Percentiles rank a stretch among this genome's conserved stretches.
phyloP scores from a whole-genome alignment of 1,140 invertebrate genomes.

The Colletes gigas region DNA sequence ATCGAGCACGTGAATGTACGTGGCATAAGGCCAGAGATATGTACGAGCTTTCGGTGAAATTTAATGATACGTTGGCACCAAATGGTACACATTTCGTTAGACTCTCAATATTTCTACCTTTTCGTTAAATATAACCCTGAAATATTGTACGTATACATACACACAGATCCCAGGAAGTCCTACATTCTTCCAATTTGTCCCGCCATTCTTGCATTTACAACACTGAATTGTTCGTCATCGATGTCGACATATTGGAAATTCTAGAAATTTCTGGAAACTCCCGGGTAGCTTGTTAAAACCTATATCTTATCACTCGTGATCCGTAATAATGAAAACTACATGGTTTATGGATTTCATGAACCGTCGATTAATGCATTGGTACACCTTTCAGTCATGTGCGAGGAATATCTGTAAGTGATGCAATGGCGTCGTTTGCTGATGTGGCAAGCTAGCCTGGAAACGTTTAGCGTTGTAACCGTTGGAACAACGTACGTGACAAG shows the following conservation, averaged over 20 bases:
- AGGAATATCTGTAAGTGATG: slow-evolving; percentile 34
- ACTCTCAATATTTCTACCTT: neutral
- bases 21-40: neutral
- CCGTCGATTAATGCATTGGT: slow-evolving; percentile 9
- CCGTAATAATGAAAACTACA: neutral
- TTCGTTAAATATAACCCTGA: too few species aligned
- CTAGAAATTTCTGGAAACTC: slow-evolving; percentile 20
- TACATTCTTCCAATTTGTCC: neutral
- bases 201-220: neutral
- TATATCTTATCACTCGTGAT: neutral
- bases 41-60: neutral
- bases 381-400: slow-evolving; percentile 13
- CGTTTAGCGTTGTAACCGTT: slow-evolving; percentile 42
- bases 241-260: neutral
- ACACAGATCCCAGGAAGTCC: neutral
- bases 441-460: slow-evolving; percentile 61
- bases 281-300: neutral
- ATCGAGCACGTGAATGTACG: neutral
- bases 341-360: slow-evolving; percentile 14
- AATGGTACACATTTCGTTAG: neutral
- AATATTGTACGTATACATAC: neutral
- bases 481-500: slow-evolving; percentile 44
- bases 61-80: neutral
- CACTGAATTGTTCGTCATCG: neutral
- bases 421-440: slow-evolving; percentile 78